Evolutionary conservation across 2,888 invertebrate genomes (phyloP).

Genomic region (Pollenia labialis): DNA sequence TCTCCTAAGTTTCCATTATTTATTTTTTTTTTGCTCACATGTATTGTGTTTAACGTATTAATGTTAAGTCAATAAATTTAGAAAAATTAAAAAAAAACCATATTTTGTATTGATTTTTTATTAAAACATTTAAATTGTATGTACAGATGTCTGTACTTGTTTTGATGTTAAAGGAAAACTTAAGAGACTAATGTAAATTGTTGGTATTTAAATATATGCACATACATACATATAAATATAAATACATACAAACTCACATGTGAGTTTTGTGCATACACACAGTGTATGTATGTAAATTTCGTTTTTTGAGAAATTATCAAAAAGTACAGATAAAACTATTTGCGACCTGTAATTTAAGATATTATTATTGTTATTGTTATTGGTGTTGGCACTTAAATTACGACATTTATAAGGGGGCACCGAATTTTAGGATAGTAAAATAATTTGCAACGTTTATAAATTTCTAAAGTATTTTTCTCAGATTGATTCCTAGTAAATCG

Average conservation of each 20-base stretch:
- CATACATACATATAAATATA: neutral
- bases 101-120: conserved; percentile 31
- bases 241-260: too few relatives aligned
- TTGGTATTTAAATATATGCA: too few relatives aligned
- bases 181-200: neutral
- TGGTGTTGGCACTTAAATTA: conserved; percentile 1
- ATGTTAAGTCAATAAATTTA: conserved; percentile 53
- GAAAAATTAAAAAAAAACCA: neutral
- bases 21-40: conserved; percentile 1
- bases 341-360: conserved; percentile 36
- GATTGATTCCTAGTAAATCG: too few relatives aligned
- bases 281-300: neutral
- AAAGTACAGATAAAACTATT: conserved; percentile 12
- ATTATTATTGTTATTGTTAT: conserved; percentile 23
- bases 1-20: neutral
- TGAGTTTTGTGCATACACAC: neutral
- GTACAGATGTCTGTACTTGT: neutral
- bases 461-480: too few relatives aligned
- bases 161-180: neutral
- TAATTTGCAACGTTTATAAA: too few relatives aligned
- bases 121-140: conserved; percentile 17
- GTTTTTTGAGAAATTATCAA: conserved; percentile 8
- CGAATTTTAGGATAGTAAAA: too few relatives aligned
- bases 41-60: conserved; percentile 49
- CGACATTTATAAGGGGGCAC: neutral